phyloP scores from a whole-genome alignment of 2,797 vertebrate genomes.

The Acanthornis magna region DNA sequence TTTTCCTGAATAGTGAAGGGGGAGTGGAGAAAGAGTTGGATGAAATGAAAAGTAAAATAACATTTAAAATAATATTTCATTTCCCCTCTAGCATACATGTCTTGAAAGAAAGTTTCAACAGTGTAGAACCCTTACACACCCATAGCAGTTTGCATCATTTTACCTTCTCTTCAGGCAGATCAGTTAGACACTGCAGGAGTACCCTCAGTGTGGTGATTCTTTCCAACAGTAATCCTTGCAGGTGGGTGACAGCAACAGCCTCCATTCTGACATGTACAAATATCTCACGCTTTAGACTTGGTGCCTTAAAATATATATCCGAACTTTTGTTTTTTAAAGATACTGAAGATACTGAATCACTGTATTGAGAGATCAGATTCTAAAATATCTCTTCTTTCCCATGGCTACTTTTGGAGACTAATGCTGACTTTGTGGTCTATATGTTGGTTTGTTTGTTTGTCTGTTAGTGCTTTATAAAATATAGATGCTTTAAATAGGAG shows the following conservation, averaged over 20 bases:
- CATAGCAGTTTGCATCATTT: not conserved
- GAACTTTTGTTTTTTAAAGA: not conserved
- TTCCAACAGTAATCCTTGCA: not conserved
- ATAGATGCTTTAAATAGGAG: not conserved
- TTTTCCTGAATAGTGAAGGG: not conserved
- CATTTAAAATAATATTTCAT: not conserved
- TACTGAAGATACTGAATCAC: not conserved
- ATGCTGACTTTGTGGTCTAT: not conserved
- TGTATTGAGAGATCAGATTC: not conserved
- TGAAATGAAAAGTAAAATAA: not conserved
- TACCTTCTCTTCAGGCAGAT: not conserved
- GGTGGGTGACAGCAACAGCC: not conserved
- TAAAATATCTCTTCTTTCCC: not conserved
- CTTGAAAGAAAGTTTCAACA: not conserved
- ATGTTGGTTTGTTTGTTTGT: not conserved
- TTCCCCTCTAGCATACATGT: not conserved
- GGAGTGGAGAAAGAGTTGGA: not conserved
- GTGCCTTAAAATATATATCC: not conserved
- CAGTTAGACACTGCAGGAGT: not conserved
- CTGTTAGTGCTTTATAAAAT: conserved; percentile 37
- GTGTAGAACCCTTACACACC: not conserved
- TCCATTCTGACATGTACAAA: not conserved
- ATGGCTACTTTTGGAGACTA: not conserved
- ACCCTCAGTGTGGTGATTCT: not conserved
- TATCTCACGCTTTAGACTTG: not conserved